Conservation (phyloP, 2,113 vertebrate genomes). For the Larimichthys polyactis region DNA sequence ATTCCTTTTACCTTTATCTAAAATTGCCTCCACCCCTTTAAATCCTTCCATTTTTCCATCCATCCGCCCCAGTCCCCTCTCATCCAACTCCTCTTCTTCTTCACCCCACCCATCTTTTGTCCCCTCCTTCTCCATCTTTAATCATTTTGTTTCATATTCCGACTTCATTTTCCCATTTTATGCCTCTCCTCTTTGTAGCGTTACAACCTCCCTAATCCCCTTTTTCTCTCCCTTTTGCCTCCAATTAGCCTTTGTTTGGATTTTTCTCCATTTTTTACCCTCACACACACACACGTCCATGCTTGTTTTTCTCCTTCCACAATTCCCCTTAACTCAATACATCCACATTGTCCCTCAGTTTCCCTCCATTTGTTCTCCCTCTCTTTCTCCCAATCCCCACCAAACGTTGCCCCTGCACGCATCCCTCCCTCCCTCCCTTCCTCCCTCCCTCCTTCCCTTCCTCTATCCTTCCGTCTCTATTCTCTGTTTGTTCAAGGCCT, state of each 20-base stretch:
- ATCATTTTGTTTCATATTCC: conserved; percentile 52
- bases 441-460: conserved; percentile 18
- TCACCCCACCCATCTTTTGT: conserved; percentile 37
- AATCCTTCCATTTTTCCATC: conserved; percentile 44
- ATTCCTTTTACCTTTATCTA: conserved; percentile 49
- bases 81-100: conserved; percentile 10
- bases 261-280: conserved; percentile 13
- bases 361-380: conserved; percentile 3
- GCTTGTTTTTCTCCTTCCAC: background rate
- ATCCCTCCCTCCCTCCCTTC: conserved; percentile 20
- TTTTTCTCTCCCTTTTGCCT: conserved; percentile 8
- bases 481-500: conserved; percentile 78
- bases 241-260: conserved; percentile 29
- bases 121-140: conserved; percentile 27
- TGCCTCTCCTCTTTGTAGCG: background rate
- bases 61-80: background rate
- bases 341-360: conserved; percentile 24
- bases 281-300: background rate
- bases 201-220: conserved; percentile 46
- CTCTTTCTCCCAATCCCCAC: conserved; percentile 5
- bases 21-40: conserved; percentile 43
- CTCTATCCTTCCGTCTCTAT: conserved; percentile 48
- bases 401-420: conserved; percentile 8
- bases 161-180: conserved; percentile 51
- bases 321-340: background rate